A percentile compares a stretch with the other conserved stretches of the same genome.
phyloP scores from a whole-genome alignment of 2,113 vertebrate species.

The Caracal caracal region DNA sequence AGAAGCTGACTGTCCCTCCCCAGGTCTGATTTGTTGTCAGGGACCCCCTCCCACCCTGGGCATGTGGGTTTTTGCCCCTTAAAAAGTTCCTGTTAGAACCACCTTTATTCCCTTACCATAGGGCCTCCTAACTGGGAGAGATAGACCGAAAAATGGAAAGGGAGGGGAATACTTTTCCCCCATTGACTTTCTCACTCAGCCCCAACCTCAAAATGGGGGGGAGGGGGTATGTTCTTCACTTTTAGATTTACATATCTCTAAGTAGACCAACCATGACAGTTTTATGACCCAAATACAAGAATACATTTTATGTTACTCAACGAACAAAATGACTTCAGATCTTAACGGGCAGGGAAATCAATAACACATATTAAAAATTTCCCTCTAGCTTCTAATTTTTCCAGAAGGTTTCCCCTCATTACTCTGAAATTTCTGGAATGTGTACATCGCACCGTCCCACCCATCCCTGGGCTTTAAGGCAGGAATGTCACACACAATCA shows the following conservation, averaged over 20 bases:
- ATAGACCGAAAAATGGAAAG: neutral
- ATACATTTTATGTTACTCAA: slow-evolving; percentile 11
- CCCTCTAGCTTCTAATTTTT: slow-evolving; percentile 60
- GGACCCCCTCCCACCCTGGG: neutral
- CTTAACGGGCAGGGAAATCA: neutral
- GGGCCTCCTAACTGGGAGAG: neutral
- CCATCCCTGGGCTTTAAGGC: slow-evolving; percentile 47
- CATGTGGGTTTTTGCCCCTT: neutral
- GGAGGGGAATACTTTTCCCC: neutral
- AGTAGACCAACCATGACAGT: slow-evolving; percentile 36
- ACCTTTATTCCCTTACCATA: neutral
- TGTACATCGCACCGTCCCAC: neutral
- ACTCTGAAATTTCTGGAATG: slow-evolving; percentile 71
- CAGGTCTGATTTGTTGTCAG: neutral
- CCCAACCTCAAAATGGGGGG: neutral
- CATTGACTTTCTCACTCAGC: neutral
- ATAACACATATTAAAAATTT: slow-evolving; percentile 43
- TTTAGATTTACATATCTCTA: slow-evolving; percentile 46
- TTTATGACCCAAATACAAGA: slow-evolving; percentile 43
- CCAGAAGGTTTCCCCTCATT: slow-evolving; percentile 51
- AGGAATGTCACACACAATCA: slow-evolving; percentile 40
- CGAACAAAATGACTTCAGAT: neutral
- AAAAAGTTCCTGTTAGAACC: neutral
- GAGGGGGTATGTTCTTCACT: neutral
- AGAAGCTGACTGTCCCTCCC: neutral